phyloP scores from a whole-genome alignment of 1,140 invertebrate species.

The Polypedilum vanderplanki region DNA sequence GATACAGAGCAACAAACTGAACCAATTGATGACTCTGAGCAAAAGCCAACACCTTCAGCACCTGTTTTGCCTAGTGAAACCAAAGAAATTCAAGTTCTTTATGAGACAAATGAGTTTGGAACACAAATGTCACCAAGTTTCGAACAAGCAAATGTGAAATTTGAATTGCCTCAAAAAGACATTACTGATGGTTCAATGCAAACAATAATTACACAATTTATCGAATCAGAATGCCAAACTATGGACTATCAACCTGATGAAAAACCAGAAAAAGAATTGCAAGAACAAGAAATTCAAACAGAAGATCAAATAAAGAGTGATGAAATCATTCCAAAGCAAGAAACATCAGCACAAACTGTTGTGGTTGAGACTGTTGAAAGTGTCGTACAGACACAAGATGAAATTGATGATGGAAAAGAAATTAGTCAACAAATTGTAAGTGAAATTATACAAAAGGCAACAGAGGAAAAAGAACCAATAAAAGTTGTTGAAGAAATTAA shows the following conservation, averaged over 20 bases:
- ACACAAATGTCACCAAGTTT: neutral
- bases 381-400: neutral
- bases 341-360: conserved; percentile 35
- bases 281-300: conserved; percentile 33
- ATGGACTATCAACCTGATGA: conserved; percentile 37
- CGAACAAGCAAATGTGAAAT: neutral
- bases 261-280: conserved; percentile 33
- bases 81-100: conserved; percentile 30
- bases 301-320: conserved; percentile 37
- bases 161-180: neutral
- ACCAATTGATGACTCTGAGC: conserved; percentile 34
- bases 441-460: neutral
- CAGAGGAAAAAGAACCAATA: conserved; percentile 32
- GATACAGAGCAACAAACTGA: conserved; percentile 48
- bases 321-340: conserved; percentile 36
- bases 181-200: conserved; percentile 45
- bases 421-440: conserved; percentile 23
- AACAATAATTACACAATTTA: conserved; percentile 37
- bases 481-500: conserved; percentile 39
- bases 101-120: neutral
- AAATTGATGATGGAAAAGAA: neutral
- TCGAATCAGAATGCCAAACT: conserved; percentile 41
- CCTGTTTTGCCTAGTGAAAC: conserved; percentile 25
- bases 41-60: neutral
- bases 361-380: conserved; percentile 29